Percentiles rank a stretch among this genome's conserved stretches.
Conservation (phyloP, 53 echinoderm and acorn worm genomes). For the Holothuria scabra region DNA sequence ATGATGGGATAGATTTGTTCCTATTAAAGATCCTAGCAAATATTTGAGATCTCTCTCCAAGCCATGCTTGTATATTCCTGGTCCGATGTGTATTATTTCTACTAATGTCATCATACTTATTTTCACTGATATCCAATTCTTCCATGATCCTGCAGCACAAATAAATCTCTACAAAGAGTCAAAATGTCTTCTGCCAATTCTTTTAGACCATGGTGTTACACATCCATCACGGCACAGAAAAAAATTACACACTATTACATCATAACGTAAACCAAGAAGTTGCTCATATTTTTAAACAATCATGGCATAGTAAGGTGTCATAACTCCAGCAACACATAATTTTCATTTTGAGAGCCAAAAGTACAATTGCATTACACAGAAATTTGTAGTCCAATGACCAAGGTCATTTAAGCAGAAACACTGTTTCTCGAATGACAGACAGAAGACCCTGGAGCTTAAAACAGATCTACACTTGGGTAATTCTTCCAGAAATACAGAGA, state of each 20-base stretch:
- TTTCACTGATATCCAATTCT: constrained; percentile 13
- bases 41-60: not conserved
- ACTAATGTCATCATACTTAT: not conserved
- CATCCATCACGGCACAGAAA: too few relatives aligned
- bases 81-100: not conserved
- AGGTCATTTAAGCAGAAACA: not conserved
- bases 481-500: not conserved
- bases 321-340: not conserved
- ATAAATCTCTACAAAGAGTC: too few relatives aligned
- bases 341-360: not conserved
- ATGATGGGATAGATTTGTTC: not conserved
- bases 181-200: too few relatives aligned
- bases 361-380: not conserved
- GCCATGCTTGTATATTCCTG: not conserved
- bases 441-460: not conserved
- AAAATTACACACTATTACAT: too few relatives aligned
- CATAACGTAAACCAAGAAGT: too few relatives aligned
- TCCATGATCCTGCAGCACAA: not conserved
- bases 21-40: constrained; percentile 5
- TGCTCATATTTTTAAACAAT: too few relatives aligned
- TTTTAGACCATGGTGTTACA: too few relatives aligned
- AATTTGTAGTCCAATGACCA: not conserved
- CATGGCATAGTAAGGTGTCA: too few relatives aligned
- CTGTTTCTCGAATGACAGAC: not conserved
- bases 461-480: not conserved